These are phyloP conservation scores for Gryllus longicercus DNA, from an alignment of 2,888 invertebrate species.

Conservation along the genomic window DNA sequence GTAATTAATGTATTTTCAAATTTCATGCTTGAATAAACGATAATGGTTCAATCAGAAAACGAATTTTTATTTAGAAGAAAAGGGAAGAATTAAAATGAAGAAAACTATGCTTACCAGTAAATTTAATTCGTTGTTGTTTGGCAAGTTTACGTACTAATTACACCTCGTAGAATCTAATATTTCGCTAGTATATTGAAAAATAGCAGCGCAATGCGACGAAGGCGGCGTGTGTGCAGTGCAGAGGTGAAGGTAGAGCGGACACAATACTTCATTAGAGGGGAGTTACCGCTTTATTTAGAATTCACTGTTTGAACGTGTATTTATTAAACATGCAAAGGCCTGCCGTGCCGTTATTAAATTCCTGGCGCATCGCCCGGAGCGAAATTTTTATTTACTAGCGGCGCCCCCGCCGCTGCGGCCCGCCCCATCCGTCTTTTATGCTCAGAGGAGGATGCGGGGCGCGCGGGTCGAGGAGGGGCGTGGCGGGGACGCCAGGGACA, in stretches of 20 bases:
- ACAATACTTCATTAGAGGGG: constrained; percentile 17
- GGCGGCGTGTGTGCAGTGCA: background rate
- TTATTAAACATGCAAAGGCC: constrained; percentile 17
- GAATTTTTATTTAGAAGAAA: too few relatives aligned
- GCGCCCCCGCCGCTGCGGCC: background rate
- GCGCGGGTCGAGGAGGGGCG: background rate
- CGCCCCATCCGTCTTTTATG: constrained; percentile 3
- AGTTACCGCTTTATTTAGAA: constrained; percentile 6
- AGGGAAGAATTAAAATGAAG: too few relatives aligned
- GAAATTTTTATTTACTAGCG: constrained; percentile 2
- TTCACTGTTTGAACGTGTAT: background rate
- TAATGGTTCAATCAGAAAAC: too few relatives aligned
- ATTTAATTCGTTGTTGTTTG: too few relatives aligned
- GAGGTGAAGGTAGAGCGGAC: background rate
- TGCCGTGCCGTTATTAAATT: constrained; percentile 6
- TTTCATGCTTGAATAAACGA: too few relatives aligned
- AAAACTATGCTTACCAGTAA: too few relatives aligned
- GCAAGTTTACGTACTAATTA: too few relatives aligned
- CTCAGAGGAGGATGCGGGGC: background rate
- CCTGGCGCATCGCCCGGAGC: background rate
- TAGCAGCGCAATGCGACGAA: too few relatives aligned
- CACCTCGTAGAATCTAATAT: too few relatives aligned
- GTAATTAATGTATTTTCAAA: too few relatives aligned
- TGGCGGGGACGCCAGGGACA: background rate
- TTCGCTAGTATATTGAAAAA: too few relatives aligned